phyloP scores from a whole-genome alignment of 92 coral and sea anemone genomes.

The Zoanthus solanderi region DNA sequence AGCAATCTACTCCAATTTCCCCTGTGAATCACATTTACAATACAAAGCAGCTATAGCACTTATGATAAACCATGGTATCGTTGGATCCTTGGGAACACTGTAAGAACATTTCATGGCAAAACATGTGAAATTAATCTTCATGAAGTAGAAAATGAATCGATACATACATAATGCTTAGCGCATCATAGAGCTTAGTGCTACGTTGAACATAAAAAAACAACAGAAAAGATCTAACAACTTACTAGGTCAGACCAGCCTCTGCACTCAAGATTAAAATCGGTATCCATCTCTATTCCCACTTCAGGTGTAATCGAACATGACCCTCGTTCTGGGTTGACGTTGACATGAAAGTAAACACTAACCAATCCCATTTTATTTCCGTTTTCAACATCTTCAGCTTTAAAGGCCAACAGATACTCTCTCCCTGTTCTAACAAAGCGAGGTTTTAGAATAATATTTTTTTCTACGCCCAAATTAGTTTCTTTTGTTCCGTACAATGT shows the following conservation, averaged over 20 bases:
- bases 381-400: not conserved
- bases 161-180: no score
- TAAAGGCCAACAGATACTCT: conserved; percentile 43
- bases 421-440: not conserved
- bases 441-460: conserved; percentile 11
- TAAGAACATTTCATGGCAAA: no score
- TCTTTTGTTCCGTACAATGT: conserved; percentile 1
- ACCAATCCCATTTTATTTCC: conserved; percentile 56
- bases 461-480: not conserved
- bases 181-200: no score
- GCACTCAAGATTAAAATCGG: conserved; percentile 64
- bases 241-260: conserved; percentile 55
- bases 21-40: no score
- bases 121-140: no score
- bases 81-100: no score
- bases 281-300: conserved; percentile 64
- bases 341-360: conserved; percentile 60
- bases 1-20: no score
- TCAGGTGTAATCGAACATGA: conserved; percentile 56
- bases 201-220: not conserved
- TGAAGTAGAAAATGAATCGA: no score
- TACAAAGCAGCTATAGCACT: no score
- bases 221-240: not conserved
- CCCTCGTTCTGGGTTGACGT: conserved; percentile 51
- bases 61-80: no score